Evolutionary conservation across 2,888 invertebrate genomes (phyloP).

Genomic region (Petrolisthes manimaculis): DNA sequence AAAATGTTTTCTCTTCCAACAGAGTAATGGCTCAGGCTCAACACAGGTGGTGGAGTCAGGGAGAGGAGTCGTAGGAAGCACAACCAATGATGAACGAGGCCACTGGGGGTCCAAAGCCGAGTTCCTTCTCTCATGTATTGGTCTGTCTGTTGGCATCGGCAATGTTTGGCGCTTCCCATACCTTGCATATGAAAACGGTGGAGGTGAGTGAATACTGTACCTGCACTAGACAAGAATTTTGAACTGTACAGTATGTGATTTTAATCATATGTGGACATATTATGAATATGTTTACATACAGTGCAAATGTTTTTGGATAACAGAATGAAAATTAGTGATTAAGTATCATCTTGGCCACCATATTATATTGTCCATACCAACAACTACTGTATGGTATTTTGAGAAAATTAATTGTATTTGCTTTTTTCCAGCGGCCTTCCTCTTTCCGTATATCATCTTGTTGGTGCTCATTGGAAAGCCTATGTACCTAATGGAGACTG

Average conservation of each 20-base stretch:
- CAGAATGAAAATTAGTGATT: too few relatives aligned
- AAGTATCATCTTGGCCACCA: too few relatives aligned
- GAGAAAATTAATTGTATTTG: constrained; percentile 8
- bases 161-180: constrained; percentile 67
- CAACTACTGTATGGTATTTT: too few relatives aligned
- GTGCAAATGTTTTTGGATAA: too few relatives aligned
- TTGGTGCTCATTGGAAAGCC: constrained; percentile 82
- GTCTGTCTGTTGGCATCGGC: constrained; percentile 69
- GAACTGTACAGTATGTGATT: too few relatives aligned
- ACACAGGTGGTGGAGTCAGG: constrained; percentile 17
- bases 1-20: neutral
- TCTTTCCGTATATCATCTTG: constrained; percentile 82
- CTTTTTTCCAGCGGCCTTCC: constrained; percentile 77
- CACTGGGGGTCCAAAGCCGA: constrained; percentile 71
- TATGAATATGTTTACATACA: too few relatives aligned
- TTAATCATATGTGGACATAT: too few relatives aligned
- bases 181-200: constrained; percentile 68
- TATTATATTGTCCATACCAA: too few relatives aligned
- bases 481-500: constrained; percentile 83
- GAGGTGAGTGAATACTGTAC: constrained; percentile 62
- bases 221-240: too few relatives aligned
- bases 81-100: constrained; percentile 67
- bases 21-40: constrained; percentile 32
- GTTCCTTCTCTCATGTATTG: constrained; percentile 69
- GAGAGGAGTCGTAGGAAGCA: neutral